These are phyloP conservation scores for Perca fluviatilis DNA, from an alignment of 2,113 vertebrate genomes.

Conservation along the genomic window DNA sequence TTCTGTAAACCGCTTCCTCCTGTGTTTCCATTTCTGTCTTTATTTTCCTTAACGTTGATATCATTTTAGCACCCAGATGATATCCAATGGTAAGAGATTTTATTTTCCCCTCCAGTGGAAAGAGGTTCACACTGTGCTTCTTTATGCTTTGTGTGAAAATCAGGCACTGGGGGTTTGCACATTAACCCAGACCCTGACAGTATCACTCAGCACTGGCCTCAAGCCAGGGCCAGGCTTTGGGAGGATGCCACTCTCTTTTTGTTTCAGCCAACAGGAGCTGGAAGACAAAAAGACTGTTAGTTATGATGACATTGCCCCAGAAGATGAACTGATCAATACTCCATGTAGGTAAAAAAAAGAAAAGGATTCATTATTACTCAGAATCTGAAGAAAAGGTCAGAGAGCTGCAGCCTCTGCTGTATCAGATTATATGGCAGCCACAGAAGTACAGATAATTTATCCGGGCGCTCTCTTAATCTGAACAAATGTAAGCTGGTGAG, in stretches of 20 bases:
- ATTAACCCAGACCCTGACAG: slow-evolving; percentile 50
- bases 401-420: slow-evolving; percentile 28
- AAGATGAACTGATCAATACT: slow-evolving; percentile 39
- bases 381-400: slow-evolving; percentile 56
- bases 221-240: slow-evolving; percentile 37
- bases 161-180: slow-evolving; percentile 21
- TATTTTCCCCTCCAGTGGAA: slow-evolving; percentile 12
- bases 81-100: neutral
- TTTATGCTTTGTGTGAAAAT: slow-evolving; percentile 51
- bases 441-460: slow-evolving; percentile 65
- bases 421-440: slow-evolving; percentile 53
- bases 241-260: slow-evolving; percentile 34
- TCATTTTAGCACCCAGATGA: neutral
- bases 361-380: neutral
- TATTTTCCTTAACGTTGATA: slow-evolving; percentile 15
- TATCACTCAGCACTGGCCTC: slow-evolving; percentile 30
- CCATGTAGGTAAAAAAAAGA: neutral
- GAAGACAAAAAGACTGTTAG: slow-evolving; percentile 9
- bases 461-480: slow-evolving; percentile 78
- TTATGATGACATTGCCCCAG: slow-evolving; percentile 25
- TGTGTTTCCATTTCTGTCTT: neutral
- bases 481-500: slow-evolving; percentile 72
- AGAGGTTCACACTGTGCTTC: slow-evolving; percentile 27
- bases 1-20: slow-evolving; percentile 12
- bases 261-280: slow-evolving; percentile 21